Percentiles rank a stretch among this genome's conserved stretches.
phyloP scores from a whole-genome alignment of 2,888 invertebrate genomes.

The Rhagium mordax region DNA sequence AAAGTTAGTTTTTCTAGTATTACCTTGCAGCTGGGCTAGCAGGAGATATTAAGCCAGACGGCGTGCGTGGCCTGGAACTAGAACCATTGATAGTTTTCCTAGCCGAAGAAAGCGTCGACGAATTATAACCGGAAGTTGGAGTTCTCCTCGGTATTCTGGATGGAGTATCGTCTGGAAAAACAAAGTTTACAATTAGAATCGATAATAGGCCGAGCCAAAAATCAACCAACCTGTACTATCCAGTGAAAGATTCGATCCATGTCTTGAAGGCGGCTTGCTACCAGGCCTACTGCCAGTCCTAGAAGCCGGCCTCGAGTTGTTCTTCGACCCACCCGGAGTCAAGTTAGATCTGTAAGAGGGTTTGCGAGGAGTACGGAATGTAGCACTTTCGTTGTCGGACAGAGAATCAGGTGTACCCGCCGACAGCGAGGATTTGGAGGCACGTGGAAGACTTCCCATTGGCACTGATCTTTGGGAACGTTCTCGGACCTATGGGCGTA shows the following conservation, averaged over 20 bases:
- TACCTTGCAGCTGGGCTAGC: conserved; percentile 83
- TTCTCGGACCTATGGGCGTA: conserved; percentile 84
- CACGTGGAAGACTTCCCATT: conserved; percentile 79
- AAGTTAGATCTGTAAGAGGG: conserved; percentile 80
- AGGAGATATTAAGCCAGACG: conserved; percentile 84
- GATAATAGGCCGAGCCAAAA: background rate
- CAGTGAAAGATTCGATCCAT: conserved; percentile 92
- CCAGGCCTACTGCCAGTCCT: conserved; percentile 89
- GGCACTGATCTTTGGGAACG: conserved; percentile 93
- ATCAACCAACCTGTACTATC: conserved; percentile 84
- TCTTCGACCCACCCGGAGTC: conserved; percentile 83
- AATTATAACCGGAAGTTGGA: conserved; percentile 73
- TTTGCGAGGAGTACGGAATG: conserved; percentile 78
- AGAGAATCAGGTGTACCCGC: conserved; percentile 92
- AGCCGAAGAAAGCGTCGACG: conserved; percentile 74
- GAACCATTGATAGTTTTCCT: conserved; percentile 67
- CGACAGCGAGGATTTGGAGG: conserved; percentile 84
- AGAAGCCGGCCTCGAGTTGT: conserved; percentile 86
- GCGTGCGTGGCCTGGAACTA: conserved; percentile 82
- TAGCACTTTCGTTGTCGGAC: conserved; percentile 88
- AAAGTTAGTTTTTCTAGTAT: conserved; percentile 33
- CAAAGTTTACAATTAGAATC: background rate
- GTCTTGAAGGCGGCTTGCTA: conserved; percentile 93
- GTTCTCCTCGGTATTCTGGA: conserved; percentile 87
- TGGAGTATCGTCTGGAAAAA: conserved; percentile 79